phyloP scores from a whole-genome alignment of 1,140 invertebrate genomes.

The Drosophila kurseongensis region DNA sequence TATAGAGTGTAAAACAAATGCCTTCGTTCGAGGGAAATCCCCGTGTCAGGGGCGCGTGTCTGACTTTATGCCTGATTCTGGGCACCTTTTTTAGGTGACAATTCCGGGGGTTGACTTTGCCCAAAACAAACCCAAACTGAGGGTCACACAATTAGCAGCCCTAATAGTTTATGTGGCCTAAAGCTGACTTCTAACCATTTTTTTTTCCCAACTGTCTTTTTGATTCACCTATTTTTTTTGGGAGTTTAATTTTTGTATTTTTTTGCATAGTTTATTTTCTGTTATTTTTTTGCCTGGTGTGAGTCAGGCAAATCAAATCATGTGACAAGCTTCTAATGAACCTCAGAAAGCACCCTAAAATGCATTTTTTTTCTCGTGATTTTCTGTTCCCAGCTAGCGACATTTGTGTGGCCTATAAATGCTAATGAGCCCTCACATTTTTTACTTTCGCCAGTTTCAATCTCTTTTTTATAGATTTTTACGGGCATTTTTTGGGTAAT shows the following conservation, averaged over 20 bases:
- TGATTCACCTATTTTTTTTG: constrained; percentile 23
- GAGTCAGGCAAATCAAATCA: constrained; percentile 70
- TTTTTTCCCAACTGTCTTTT: constrained; percentile 5
- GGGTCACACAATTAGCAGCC: constrained; percentile 75
- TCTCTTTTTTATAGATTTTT: constrained; percentile 70
- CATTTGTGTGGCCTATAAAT: constrained; percentile 80
- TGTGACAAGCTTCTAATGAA: constrained; percentile 82
- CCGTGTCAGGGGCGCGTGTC: constrained; percentile 62
- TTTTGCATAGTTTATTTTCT: constrained; percentile 13
- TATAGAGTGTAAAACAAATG: constrained; percentile 12
- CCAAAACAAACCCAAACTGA: neutral
- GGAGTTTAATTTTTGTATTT: constrained; percentile 18
- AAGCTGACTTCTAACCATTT: constrained; percentile 3
- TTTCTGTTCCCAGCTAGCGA: constrained; percentile 25
- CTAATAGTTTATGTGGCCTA: constrained; percentile 41
- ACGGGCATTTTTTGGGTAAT: constrained; percentile 75
- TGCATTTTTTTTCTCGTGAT: neutral
- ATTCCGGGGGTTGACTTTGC: constrained; percentile 37
- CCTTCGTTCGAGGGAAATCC: constrained; percentile 7
- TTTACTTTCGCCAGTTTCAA: constrained; percentile 22
- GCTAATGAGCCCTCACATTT: constrained; percentile 67
- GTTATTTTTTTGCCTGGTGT: constrained; percentile 9
- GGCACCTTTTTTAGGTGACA: constrained; percentile 11
- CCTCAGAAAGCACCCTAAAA: constrained; percentile 58
- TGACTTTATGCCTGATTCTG: constrained; percentile 45